These are phyloP conservation scores for Hofmannophila pseudospretella DNA, from an alignment of 2,888 invertebrate species.

Conservation along the genomic window DNA sequence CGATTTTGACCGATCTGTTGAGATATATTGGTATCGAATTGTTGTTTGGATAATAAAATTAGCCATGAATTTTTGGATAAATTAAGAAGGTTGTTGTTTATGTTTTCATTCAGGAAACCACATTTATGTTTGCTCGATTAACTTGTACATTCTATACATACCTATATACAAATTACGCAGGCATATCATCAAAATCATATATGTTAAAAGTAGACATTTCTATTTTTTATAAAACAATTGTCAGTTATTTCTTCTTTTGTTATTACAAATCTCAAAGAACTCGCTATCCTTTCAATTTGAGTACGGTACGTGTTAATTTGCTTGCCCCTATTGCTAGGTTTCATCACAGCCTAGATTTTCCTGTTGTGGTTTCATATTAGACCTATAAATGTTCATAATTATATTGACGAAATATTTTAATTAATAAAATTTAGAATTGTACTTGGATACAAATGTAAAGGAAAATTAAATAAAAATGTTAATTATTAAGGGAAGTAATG, in stretches of 20 bases:
- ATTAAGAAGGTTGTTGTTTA: too few relatives aligned
- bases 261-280: neutral
- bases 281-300: too few relatives aligned
- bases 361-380: too few relatives aligned
- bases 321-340: conserved; percentile 43
- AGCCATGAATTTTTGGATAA: too few relatives aligned
- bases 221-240: conserved; percentile 1
- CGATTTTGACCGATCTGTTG: too few relatives aligned
- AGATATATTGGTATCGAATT: too few relatives aligned
- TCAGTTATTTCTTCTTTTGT: neutral
- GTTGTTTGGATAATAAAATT: too few relatives aligned
- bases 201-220: conserved; percentile 22
- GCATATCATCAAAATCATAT: conserved; percentile 56
- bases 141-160: conserved; percentile 56
- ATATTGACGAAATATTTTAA: conserved; percentile 54
- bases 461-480: conserved; percentile 47
- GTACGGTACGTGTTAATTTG: too few relatives aligned
- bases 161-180: conserved; percentile 46
- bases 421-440: conserved; percentile 44
- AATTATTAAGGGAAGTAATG: conserved; percentile 56
- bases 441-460: conserved; percentile 24
- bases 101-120: too few relatives aligned
- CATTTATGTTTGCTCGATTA: too few relatives aligned
- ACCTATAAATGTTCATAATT: conserved; percentile 61
- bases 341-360: too few relatives aligned